These are phyloP conservation scores for Oxygymnocypris stewartii DNA, from an alignment of 2,113 vertebrate species.

Conservation along the genomic window DNA sequence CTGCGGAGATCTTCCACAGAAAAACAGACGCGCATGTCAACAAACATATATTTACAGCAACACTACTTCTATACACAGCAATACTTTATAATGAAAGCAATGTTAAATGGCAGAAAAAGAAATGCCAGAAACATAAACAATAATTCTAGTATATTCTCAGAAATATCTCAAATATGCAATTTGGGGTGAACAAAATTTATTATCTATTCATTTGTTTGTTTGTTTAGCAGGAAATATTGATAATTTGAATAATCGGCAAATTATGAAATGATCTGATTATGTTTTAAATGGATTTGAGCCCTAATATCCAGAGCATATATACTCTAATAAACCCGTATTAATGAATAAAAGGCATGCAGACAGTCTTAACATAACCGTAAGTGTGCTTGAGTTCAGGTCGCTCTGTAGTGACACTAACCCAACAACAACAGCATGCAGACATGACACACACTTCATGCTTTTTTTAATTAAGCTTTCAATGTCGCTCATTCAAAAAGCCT, in stretches of 20 bases:
- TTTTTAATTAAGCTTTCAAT: constrained; percentile 51
- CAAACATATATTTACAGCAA: background rate
- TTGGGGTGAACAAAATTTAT: too few relatives aligned
- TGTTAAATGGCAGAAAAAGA: background rate
- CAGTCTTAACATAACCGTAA: constrained; percentile 2
- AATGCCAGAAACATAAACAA: background rate
- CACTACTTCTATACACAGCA: background rate
- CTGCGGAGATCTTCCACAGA: background rate
- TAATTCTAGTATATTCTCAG: background rate
- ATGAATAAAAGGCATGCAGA: background rate
- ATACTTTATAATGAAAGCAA: background rate
- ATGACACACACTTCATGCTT: constrained; percentile 11
- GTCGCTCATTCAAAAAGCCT: constrained; percentile 22
- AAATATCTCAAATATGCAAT: background rate
- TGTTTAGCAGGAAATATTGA: too few relatives aligned
- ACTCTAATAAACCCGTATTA: background rate
- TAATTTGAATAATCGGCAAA: background rate
- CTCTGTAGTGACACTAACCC: constrained; percentile 8
- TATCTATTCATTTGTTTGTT: too few relatives aligned
- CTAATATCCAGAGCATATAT: background rate
- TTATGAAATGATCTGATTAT: too few relatives aligned
- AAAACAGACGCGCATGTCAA: background rate
- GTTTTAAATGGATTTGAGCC: background rate
- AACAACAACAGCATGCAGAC: constrained; percentile 3
- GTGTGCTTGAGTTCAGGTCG: background rate